Conservation (phyloP, 2,797 vertebrate genomes). For the Falco berigora region DNA sequence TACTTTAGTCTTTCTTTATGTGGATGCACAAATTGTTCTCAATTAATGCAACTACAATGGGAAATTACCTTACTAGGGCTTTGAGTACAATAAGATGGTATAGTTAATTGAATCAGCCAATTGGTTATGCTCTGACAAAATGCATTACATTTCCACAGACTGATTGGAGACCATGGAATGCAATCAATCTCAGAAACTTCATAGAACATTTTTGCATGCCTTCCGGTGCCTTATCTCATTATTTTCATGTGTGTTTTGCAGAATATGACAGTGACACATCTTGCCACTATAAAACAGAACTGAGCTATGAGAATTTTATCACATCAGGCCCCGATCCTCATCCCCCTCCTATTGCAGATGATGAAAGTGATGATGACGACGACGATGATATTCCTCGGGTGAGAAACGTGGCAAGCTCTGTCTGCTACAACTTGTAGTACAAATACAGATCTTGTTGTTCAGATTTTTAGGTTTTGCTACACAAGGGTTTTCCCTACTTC, state of each 20-base stretch:
- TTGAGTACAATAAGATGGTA: not conserved
- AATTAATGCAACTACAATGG: not conserved
- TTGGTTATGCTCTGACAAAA: not conserved
- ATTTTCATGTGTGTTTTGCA: constrained; percentile 47
- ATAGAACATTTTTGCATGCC: not conserved
- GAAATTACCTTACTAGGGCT: not conserved
- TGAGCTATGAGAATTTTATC: constrained; percentile 96
- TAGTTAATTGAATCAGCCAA: not conserved
- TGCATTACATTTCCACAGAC: not conserved
- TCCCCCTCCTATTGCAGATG: constrained; percentile 90
- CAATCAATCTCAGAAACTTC: not conserved
- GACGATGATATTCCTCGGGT: constrained; percentile 94
- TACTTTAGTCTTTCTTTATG: not conserved
- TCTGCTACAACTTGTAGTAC: not conserved
- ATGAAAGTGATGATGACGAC: constrained; percentile 95
- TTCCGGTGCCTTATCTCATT: not conserved
- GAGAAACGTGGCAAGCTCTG: not conserved
- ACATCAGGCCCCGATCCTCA: constrained; percentile 93
- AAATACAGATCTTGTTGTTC: not conserved
- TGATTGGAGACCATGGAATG: not conserved
- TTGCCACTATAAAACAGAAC: constrained; percentile 91
- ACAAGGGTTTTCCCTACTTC: not conserved
- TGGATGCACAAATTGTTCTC: not conserved
- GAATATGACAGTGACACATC: constrained; percentile 96
- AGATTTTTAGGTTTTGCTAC: not conserved